A percentile compares a stretch with the other conserved stretches of the same genome.
These are phyloP conservation scores for Synanceia verrucosa DNA, from an alignment of 2,797 vertebrate species.

Conservation along the genomic window DNA sequence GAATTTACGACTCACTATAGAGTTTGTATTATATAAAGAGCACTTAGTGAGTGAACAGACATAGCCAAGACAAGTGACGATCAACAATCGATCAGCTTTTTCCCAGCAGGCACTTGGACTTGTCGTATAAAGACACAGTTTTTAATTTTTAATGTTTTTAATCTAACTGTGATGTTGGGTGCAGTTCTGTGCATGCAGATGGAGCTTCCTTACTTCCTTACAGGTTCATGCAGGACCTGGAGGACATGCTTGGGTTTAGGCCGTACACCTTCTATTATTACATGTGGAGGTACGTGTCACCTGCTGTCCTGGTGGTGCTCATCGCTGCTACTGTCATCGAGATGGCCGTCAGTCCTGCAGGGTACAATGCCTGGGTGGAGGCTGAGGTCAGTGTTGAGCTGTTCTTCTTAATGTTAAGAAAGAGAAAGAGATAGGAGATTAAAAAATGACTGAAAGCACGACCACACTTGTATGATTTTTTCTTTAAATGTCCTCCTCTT, in stretches of 20 bases:
- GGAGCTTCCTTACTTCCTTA: background rate
- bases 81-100: background rate
- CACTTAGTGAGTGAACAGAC: background rate
- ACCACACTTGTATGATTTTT: background rate
- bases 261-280: conserved; percentile 94
- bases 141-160: too few species aligned
- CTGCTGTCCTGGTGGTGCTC: conserved; percentile 86
- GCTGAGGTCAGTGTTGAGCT: conserved; percentile 89
- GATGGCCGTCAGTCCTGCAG: conserved; percentile 92
- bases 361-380: conserved; percentile 95
- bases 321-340: conserved; percentile 89
- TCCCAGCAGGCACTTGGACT: background rate
- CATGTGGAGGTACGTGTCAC: conserved; percentile 96
- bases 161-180: background rate
- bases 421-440: background rate
- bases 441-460: background rate
- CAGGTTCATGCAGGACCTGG: conserved; percentile 96
- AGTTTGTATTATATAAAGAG: too few species aligned
- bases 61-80: background rate
- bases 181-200: background rate
- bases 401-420: background rate
- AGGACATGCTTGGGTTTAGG: conserved; percentile 97
- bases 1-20: background rate
- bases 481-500: background rate
- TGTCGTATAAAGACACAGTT: background rate